phyloP scores from a whole-genome alignment of 2,113 vertebrate genomes.

The Campylomormyrus tamandua region DNA sequence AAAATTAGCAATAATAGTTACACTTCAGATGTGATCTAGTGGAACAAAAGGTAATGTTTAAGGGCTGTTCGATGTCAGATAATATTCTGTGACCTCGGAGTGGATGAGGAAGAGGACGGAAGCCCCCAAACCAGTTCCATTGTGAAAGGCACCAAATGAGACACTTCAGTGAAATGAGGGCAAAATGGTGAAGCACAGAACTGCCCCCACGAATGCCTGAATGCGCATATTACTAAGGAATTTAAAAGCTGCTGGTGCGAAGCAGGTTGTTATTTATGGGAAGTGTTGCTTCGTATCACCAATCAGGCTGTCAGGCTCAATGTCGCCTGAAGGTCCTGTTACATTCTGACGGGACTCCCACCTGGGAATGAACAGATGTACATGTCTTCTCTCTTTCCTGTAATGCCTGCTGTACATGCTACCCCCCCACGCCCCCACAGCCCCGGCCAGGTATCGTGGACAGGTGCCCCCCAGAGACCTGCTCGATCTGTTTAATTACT shows the following conservation, averaged over 20 bases:
- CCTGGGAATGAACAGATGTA: constrained; percentile 9
- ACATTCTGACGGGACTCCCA: not conserved
- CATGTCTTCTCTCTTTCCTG: not conserved
- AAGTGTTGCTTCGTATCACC: not conserved
- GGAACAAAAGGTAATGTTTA: not conserved
- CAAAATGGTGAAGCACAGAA: not conserved
- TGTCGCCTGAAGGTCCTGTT: not conserved
- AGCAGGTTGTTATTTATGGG: not conserved
- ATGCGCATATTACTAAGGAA: not conserved
- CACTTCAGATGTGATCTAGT: not conserved
- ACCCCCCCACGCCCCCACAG: not conserved
- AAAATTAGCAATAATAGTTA: not conserved
- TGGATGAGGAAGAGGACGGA: not conserved
- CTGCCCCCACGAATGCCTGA: not conserved
- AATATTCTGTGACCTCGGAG: not conserved
- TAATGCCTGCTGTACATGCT: constrained; percentile 1
- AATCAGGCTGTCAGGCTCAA: not conserved
- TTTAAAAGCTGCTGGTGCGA: not conserved
- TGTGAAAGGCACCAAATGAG: not conserved
- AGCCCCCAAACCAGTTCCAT: not conserved
- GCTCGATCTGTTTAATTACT: constrained; percentile 5
- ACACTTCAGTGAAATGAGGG: not conserved
- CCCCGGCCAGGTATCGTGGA: not conserved
- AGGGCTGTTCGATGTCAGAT: not conserved
- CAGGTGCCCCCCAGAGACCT: constrained; percentile 7